Conservation (phyloP, 2,797 vertebrate species). For the Sorex maritimensis region DNA sequence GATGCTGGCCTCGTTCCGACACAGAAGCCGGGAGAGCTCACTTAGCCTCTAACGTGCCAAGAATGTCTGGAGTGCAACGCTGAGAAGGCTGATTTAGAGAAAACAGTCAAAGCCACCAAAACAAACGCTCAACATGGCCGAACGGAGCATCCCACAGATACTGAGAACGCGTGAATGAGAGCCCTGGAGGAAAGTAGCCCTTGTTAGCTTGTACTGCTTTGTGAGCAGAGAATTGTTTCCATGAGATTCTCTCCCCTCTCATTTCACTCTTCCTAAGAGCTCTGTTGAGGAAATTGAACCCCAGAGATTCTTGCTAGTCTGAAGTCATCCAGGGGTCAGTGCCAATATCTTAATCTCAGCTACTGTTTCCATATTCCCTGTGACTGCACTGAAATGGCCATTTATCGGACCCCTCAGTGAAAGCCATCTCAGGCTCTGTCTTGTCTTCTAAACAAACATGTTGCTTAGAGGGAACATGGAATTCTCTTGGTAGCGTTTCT, state of each 20-base stretch:
- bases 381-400: background rate
- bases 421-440: background rate
- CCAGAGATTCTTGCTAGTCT: background rate
- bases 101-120: conserved; percentile 5
- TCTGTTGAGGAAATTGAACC: background rate
- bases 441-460: background rate
- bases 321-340: background rate
- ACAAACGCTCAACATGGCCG: background rate
- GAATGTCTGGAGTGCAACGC: background rate
- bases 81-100: conserved; percentile 10
- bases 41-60: background rate
- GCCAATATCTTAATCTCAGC: background rate
- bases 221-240: background rate
- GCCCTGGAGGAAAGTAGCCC: background rate
- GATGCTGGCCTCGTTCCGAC: background rate
- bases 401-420: background rate
- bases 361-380: background rate
- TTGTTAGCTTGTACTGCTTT: background rate
- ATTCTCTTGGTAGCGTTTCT: background rate
- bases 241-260: background rate
- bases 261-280: background rate
- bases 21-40: background rate
- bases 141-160: background rate
- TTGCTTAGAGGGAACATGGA: background rate
- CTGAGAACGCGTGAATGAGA: background rate